Evolutionary conservation across 1,140 invertebrate species (phyloP).

Genomic region (Adelges cooleyi): DNA sequence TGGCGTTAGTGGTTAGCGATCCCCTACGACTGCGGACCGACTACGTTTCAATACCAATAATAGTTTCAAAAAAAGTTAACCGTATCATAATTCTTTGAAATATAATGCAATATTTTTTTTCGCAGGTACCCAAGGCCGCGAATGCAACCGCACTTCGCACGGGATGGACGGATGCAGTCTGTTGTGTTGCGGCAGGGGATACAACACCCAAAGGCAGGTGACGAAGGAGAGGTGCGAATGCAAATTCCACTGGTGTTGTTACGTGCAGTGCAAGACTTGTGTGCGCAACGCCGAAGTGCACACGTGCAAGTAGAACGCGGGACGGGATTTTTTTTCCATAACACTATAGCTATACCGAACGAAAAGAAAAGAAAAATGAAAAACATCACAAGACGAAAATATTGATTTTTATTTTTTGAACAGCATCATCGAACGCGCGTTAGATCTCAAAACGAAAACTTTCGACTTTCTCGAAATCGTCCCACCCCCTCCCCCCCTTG

Average conservation of each 20-base stretch:
- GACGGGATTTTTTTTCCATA: not conserved
- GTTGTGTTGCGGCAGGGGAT: conserved; percentile 31
- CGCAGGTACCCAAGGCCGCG: conserved; percentile 61
- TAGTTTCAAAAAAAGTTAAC: too few relatives aligned
- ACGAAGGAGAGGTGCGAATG: conserved; percentile 32
- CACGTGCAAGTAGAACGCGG: conserved; percentile 30
- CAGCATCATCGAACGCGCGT: conserved; percentile 3
- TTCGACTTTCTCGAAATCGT: conserved; percentile 4
- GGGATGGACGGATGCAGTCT: conserved; percentile 57
- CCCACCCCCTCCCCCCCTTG: not conserved
- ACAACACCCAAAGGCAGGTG: conserved; percentile 16
- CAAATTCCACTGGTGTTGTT: conserved; percentile 34
- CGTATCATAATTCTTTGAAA: too few relatives aligned
- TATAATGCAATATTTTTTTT: not conserved
- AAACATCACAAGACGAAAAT: not conserved
- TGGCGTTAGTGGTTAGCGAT: too few relatives aligned
- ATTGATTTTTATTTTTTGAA: not conserved
- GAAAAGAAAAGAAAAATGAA: not conserved
- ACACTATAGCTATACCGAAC: too few relatives aligned
- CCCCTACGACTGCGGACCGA: too few relatives aligned
- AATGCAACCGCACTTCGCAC: conserved; percentile 67
- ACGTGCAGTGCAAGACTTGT: conserved; percentile 33
- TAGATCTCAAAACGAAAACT: conserved; percentile 20
- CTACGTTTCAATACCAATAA: too few relatives aligned
- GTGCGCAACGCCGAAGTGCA: conserved; percentile 28